Conservation (phyloP, 2,113 vertebrate species). For the Amphilophus citrinellus region DNA sequence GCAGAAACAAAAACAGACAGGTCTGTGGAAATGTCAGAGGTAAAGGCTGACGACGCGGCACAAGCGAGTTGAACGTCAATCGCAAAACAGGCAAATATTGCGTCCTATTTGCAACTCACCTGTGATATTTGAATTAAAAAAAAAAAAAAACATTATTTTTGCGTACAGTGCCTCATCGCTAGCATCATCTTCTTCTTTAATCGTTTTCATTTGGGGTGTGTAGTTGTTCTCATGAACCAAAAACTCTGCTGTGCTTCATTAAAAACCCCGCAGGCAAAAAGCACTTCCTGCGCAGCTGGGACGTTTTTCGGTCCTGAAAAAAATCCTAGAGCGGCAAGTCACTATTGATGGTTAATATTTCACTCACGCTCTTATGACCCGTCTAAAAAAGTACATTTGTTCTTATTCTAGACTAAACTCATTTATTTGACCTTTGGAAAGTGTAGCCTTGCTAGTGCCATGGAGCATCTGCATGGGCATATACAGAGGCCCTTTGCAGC, state of each 20-base stretch:
- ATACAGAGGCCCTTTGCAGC: background rate
- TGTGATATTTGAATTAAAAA: background rate
- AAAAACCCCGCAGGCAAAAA: too few relatives aligned
- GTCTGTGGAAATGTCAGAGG: constrained; percentile 30
- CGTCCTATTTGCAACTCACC: too few relatives aligned
- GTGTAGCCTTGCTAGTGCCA: background rate
- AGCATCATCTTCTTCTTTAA: background rate
- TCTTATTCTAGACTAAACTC: background rate
- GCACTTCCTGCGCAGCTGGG: too few relatives aligned
- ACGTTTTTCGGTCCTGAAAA: too few relatives aligned
- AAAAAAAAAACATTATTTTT: background rate
- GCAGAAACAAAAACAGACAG: background rate
- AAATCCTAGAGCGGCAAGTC: too few relatives aligned
- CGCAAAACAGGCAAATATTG: background rate
- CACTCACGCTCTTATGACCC: too few relatives aligned
- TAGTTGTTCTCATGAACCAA: background rate
- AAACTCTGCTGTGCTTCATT: too few relatives aligned
- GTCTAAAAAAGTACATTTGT: background rate
- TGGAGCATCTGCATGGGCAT: background rate
- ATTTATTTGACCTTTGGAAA: too few relatives aligned
- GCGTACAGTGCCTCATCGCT: background rate
- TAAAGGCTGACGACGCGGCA: background rate
- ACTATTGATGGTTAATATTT: too few relatives aligned
- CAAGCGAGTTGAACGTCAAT: background rate
- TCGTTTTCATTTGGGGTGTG: background rate